Evolutionary conservation across 1,140 invertebrate species (phyloP), one percentile per base, ranked within the genome.

Genomic region (Andrena cerasifolii): DNA sequence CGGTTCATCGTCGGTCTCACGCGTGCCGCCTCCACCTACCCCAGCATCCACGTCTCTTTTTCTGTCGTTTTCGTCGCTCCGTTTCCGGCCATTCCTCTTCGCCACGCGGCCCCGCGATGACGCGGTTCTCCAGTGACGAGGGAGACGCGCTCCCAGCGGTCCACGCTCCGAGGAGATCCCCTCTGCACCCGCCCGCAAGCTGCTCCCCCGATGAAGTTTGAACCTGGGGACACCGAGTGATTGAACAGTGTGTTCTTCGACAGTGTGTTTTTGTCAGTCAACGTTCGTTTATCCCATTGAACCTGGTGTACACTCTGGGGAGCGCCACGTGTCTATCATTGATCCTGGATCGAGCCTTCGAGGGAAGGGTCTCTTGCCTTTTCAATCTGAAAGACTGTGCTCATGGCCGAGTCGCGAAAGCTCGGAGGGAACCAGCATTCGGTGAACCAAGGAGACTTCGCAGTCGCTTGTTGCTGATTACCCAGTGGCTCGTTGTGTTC

Each of bases 1-100:
- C 59, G 51, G n/a, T 45, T 58, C 58, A 45, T 63, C 51, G 47
- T 33, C 58, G 45, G 54, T 74, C 36, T 18, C 51, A 18, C 82
- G 61, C 66, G 72, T 54, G 72, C 16, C 33, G 24, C 56, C 54
- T 36, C 10, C 36, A 31, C 47, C 24, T 75, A 36, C 28, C 4
- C 43, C 49, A 49, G 24, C 5, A 8, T 31, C 26, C 56, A 18
- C 24, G 0, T 31, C 12, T 21, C n/a, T 43, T 7, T 18, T 45
- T 18, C 6, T 54, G 36, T 47, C 26, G 36, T 54, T 43, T n/a
- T 1, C 10, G 4, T 3, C 59, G 24, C 31, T 14, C 12, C 47
- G 6, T 53, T 63, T 62, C 58, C 24, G 18, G 7, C 40, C 33
- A 2, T 21, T 28, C 18, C 16, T 14, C 62, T 5, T 21, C 24